Evolutionary conservation across 2,888 invertebrate species (phyloP), one percentile per base, ranked within the genome.

Genomic region (Hemaris fuciformis): DNA sequence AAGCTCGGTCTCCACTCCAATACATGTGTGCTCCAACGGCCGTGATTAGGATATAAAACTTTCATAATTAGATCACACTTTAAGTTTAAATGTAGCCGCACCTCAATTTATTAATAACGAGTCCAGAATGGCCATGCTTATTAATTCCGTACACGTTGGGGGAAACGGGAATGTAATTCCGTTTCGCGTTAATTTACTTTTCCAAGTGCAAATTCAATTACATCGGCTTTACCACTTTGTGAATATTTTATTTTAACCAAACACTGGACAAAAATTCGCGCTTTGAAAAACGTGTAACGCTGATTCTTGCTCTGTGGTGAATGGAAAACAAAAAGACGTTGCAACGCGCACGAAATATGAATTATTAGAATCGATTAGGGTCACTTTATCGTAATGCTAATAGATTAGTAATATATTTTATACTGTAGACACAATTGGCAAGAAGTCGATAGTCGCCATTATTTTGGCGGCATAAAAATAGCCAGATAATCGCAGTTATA

Each of bases 161-260:
- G 15, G 6, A 27, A 53, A 53, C 53, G 31, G 8, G n/a, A 27
- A 31, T 31, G 53, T 53, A 53, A 53, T 53, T 27, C 31, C 31
- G 15, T 53, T 20, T n/a, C 4, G 53, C 6, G 31, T 53, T 53
- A 53, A 53, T 53, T 31, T 31, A 53, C 31, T 53, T 53, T 53
- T 8, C 53, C 18, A 53, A 53, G 31, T 31, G 53, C 3, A 31
- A 53, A 53, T 53, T 53, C 53, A 53, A 53, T 53, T 53, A 53
- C 27, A 10, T 7, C 18, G 18, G 27, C 2, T 31, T 27, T 18
- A 53, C 27, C 53, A n/a, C 23, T 27, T 53, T 53, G 53, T 18
- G 53, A 53, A 31, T 53, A 18, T 31, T 31, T 53, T 53, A 53
- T 27, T 53, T 53, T 31, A 38, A 38, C 10, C n/a, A 8, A n/a